A percentile compares a stretch with the other conserved stretches of the same genome.
These are phyloP conservation scores for Phocides pigmalion DNA, from an alignment of 1,140 invertebrate genomes.

Conservation along the genomic window DNA sequence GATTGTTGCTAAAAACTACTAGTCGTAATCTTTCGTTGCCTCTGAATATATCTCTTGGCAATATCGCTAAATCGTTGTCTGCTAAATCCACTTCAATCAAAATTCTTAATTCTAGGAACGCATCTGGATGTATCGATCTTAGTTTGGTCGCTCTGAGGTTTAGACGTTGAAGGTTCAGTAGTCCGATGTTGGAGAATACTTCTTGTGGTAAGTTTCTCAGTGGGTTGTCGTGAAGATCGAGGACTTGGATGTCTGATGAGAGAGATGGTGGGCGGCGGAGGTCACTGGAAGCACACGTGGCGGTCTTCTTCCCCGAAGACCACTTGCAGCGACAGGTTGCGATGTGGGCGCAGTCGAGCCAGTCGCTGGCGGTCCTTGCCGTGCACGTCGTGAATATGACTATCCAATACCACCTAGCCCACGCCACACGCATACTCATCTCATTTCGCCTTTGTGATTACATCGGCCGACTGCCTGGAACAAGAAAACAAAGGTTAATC, in stretches of 20 bases:
- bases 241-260: constrained; percentile 93
- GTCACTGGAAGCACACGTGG: constrained; percentile 90
- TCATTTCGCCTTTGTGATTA: constrained; percentile 79
- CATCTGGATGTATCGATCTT: constrained; percentile 90
- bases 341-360: constrained; percentile 90
- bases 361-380: constrained; percentile 85
- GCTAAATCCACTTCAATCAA: constrained; percentile 94
- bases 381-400: constrained; percentile 80
- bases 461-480: constrained; percentile 77
- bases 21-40: constrained; percentile 90
- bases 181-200: constrained; percentile 90
- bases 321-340: constrained; percentile 93
- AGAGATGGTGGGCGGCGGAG: constrained; percentile 90
- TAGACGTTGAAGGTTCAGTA: constrained; percentile 93
- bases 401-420: constrained; percentile 80
- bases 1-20: constrained; percentile 89
- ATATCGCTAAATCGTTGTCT: constrained; percentile 88
- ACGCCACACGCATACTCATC: constrained; percentile 81
- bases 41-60: constrained; percentile 90
- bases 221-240: constrained; percentile 92
- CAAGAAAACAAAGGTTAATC: constrained; percentile 55
- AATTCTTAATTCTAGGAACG: constrained; percentile 94
- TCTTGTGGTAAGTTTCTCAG: constrained; percentile 90
- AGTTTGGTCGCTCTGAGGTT: constrained; percentile 90
- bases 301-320: constrained; percentile 94